Conservation (phyloP, 37 sponge, comb jelly and placozoan genomes). For the Oscarella lobularis region DNA sequence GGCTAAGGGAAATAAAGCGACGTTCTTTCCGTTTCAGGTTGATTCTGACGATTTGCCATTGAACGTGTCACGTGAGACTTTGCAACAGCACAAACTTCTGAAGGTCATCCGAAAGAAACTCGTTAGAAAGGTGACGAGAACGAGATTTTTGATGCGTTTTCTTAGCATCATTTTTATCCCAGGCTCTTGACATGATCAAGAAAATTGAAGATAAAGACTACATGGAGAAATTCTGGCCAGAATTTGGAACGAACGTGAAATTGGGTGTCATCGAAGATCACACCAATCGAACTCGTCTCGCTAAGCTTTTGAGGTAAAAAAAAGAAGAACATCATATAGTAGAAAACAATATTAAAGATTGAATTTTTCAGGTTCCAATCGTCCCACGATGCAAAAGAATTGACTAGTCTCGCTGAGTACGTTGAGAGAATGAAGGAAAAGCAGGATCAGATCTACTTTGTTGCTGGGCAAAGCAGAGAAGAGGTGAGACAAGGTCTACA, state of each 20-base stretch:
- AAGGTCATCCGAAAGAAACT: slow-evolving; percentile 98
- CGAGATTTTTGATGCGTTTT: neutral
- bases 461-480: slow-evolving; percentile 48
- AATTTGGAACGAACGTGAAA: slow-evolving; percentile 79
- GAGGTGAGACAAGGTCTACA: slow-evolving; percentile 31
- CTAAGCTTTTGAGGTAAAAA: slow-evolving; percentile 86
- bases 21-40: slow-evolving; percentile 26
- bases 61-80: slow-evolving; percentile 93
- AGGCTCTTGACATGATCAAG: slow-evolving; percentile 96
- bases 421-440: slow-evolving; percentile 95
- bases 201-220: slow-evolving; percentile 72
- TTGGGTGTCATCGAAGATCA: slow-evolving; percentile 85
- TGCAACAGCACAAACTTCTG: slow-evolving; percentile 97
- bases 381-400: slow-evolving; percentile 41
- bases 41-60: slow-evolving; percentile 97
- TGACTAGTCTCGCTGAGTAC: slow-evolving; percentile 79
- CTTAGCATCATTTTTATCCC: neutral
- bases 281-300: slow-evolving; percentile 65
- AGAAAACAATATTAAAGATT: too few relatives aligned
- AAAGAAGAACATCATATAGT: too few relatives aligned
- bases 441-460: slow-evolving; percentile 96
- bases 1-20: too few relatives aligned
- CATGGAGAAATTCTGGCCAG: slow-evolving; percentile 76
- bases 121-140: slow-evolving; percentile 52
- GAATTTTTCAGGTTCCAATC: slow-evolving; percentile 63